Evolutionary conservation across 2,797 vertebrate genomes (phyloP).

Genomic region (Gobio occitaniae): DNA sequence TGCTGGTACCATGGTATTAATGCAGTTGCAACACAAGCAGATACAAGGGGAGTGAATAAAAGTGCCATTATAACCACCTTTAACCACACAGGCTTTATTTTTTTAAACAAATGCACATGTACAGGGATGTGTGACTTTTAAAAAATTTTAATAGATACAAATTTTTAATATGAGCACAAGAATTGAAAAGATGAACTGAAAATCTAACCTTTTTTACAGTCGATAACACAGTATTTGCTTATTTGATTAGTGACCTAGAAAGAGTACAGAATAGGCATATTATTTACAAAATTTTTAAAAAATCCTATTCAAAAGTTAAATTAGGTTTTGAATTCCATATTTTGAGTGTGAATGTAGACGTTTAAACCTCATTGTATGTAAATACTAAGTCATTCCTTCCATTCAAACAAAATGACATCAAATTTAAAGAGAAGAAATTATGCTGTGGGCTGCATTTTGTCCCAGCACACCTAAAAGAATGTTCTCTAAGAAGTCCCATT

Average conservation of each 20-base stretch:
- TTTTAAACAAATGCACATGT: conserved; percentile 62
- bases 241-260: background rate
- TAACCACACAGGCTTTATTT: conserved; percentile 64
- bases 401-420: conserved; percentile 14
- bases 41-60: conserved; percentile 50
- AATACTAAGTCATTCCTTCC: background rate
- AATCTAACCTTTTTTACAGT: background rate
- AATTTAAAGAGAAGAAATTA: conserved; percentile 47
- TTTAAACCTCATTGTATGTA: background rate
- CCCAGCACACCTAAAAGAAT: background rate
- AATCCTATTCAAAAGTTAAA: background rate
- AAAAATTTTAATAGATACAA: background rate
- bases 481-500: conserved; percentile 26
- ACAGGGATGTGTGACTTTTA: background rate
- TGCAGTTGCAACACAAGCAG: conserved; percentile 4
- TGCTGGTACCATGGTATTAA: conserved; percentile 4
- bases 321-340: background rate
- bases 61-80: conserved; percentile 60
- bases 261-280: background rate
- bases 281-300: background rate
- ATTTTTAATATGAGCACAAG: background rate
- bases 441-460: conserved; percentile 44
- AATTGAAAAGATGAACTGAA: background rate
- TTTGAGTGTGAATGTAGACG: background rate
- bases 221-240: background rate